Base-by-base conservation (phyloP, 2,888 invertebrate genomes). In the Agrotis clavis region DNA sequence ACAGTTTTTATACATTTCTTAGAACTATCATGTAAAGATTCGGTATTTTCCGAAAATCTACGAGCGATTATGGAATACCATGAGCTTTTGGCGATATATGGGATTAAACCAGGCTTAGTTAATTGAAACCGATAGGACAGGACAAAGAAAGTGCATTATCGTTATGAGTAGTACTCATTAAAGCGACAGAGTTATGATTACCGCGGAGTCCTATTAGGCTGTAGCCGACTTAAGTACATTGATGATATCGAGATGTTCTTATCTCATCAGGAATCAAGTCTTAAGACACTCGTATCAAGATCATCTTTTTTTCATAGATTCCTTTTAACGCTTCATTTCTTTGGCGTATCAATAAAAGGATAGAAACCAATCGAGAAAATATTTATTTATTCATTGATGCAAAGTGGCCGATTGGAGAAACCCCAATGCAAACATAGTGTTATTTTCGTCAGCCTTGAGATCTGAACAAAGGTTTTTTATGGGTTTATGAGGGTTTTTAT, bases 301-400 rank as follows among this genome's bases (percentile, higher is more conserved):
- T 82, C 41, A 75, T 74, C 54, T 72, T 41, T 65, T 66, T 70
- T 79, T 70, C 59, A 59, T 51, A 66, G 54, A 67, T 41, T 35
- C 50, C 25, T 62, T 70, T 70, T 78, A 65, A 63, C 66, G 67
- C 63, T 59, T 64, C 64, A 74, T 81, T 82, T 78, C 77, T 79
- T 83, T 77, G 74, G 77, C 45, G 61, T 45, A 59, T 75, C 80
- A 77, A 81, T 74, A 81, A 81, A 86, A 79, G 81, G 75, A 83
- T 79, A 79, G 75, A 83, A 79, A 79, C 81, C 76, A 77, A 74
- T 82, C 69, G 73, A 62, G 66, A 80, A 85, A 85, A 87, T 85
- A 87, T 86, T 86, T 86, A 88, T 88, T 76, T 87, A 87, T 87
- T 86, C 84, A 80, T 74, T 70, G 74, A 83, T 82, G 85, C 82